phyloP scores from a whole-genome alignment of 2,888 invertebrate genomes.

The Teinopalpus imperialis region DNA sequence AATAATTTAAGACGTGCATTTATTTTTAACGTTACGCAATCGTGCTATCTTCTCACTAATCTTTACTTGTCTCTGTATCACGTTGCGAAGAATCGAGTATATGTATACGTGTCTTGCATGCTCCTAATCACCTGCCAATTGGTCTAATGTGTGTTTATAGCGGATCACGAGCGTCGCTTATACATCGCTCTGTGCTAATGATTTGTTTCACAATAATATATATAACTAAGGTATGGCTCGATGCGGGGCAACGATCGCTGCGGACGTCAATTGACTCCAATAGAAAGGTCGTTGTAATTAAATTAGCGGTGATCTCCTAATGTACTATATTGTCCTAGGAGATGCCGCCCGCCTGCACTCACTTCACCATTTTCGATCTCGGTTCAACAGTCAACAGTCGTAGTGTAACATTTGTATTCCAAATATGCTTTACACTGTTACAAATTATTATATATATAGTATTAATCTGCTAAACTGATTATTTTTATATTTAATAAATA shows the following conservation, averaged over 20 bases:
- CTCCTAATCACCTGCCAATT: slow-evolving; percentile 51
- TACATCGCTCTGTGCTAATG: slow-evolving; percentile 34
- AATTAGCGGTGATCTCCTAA: slow-evolving; percentile 58
- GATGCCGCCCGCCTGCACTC: too few relatives aligned
- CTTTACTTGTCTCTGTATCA: too few relatives aligned
- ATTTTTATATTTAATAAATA: too few relatives aligned
- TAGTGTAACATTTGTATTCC: too few relatives aligned
- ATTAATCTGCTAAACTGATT: too few relatives aligned
- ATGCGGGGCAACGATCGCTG: slow-evolving; percentile 19
- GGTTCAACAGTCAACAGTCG: too few relatives aligned
- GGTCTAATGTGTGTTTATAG: slow-evolving; percentile 46
- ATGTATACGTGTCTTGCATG: slow-evolving; percentile 43
- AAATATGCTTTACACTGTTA: too few relatives aligned
- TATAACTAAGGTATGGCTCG: slow-evolving; percentile 25
- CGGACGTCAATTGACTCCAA: slow-evolving; percentile 61
- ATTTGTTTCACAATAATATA: slow-evolving; percentile 46
- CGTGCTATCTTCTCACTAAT: too few relatives aligned
- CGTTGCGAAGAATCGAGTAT: slow-evolving; percentile 32
- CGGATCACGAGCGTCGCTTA: slow-evolving; percentile 37
- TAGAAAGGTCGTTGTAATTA: slow-evolving; percentile 70
- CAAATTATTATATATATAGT: too few relatives aligned
- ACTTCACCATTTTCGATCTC: too few relatives aligned
- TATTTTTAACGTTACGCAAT: too few relatives aligned
- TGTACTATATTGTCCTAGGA: slow-evolving; percentile 44
- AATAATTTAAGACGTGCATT: slow-evolving; percentile 37